Base-by-base conservation (phyloP, 2,113 vertebrate species). In the Datnioides undecimradiatus region DNA sequence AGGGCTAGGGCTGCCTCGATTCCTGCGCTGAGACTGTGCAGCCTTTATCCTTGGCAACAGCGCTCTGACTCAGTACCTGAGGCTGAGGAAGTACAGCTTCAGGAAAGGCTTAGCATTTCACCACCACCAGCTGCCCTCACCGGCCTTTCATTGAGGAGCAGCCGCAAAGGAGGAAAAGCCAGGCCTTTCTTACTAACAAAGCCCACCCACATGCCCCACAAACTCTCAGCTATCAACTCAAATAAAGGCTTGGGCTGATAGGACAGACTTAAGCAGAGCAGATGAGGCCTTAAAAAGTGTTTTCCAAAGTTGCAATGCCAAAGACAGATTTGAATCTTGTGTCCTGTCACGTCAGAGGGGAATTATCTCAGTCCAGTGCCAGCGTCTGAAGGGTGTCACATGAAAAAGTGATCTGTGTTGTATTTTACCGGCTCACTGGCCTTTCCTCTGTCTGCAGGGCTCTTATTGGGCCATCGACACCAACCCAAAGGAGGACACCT, bases 401-500 rank as follows among this genome's bases (percentile, higher is more conserved):
- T 45, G n/a, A 60, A 48, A 74, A 76, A 76, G 63, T 21, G 57
- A 31, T 88, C 17, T 25, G 34, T 70, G 34, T 70, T 11, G n/a
- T 57, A 13, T 84, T 73, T 71, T 55, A 49, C 64, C 25, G 55
- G 16, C 79, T 91, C 80, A 86, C 36, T n/a, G n/a, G 17, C 40
- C 38, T 83, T 54, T 87, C 73, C 52, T 91, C 81, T 84, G 36
- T 86, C 80, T 94, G 21, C 87, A 97, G 97, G 97, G 97, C 54
- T 97, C 97, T 77, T 97, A 97, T 85, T 97, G 97, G 97, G 97
- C 97, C 80, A 97, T 97, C 73, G 97, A 97, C 92, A 96, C 95
- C 86, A 97, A 97, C 94, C 97, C 97, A 90, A 97, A 97, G 89
- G 97, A 97, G 94, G 96, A 97, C 75, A 84, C 95, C 2, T 92